These are phyloP conservation scores for Penaeus japonicus DNA, from an alignment of 1,140 invertebrate genomes.

Conservation along the genomic window DNA sequence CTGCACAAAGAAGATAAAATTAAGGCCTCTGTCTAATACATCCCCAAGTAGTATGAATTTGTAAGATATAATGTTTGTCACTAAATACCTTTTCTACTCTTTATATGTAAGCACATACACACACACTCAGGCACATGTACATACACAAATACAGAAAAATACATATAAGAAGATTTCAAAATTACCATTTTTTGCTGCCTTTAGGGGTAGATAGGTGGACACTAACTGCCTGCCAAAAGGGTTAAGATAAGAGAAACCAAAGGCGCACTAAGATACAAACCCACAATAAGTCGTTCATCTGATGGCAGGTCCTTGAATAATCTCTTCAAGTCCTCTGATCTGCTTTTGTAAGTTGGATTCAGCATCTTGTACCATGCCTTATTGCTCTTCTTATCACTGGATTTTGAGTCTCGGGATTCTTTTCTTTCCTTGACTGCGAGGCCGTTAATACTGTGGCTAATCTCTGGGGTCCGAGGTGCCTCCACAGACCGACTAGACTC, in stretches of 20 bases:
- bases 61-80: no score
- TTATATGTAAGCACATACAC: no score
- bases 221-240: neutral
- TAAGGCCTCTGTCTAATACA: no score
- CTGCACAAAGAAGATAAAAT: no score
- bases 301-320: constrained; percentile 91
- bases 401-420: constrained; percentile 52
- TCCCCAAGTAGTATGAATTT: no score
- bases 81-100: no score
- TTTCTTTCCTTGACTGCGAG: constrained; percentile 46
- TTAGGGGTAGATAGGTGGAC: neutral
- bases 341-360: constrained; percentile 92
- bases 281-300: constrained; percentile 90
- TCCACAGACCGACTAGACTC: constrained; percentile 43
- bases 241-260: neutral
- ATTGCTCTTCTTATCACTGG: constrained; percentile 64
- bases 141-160: no score
- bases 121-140: no score
- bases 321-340: constrained; percentile 89
- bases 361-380: constrained; percentile 83
- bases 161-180: neutral
- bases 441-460: constrained; percentile 43
- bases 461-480: constrained; percentile 40
- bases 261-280: constrained; percentile 68
- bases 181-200: neutral